Evolutionary conservation across 2,888 invertebrate species (phyloP), one percentile per base, ranked within the genome.

Genomic region (Incurvaria masculella): DNA sequence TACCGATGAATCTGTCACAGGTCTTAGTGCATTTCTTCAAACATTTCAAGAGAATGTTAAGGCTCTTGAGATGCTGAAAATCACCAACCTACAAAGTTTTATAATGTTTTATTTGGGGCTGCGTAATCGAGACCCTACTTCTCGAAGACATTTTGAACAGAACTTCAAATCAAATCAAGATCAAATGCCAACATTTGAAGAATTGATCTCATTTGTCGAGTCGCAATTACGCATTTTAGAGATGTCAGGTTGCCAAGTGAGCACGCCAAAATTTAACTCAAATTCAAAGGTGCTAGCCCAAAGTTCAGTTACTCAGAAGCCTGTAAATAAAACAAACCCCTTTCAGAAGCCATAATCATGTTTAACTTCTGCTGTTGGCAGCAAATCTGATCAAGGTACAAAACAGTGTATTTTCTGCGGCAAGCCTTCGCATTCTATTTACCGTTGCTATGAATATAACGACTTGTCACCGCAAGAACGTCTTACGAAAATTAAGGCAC

Each of bases 101-200:
- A 21, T 49, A 8, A 16, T 49, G 11, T 49, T 46, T 43, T 46
- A 49, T 42, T 26, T 49, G 5, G 43, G 43, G n/a, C 41, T 39
- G 11, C 49, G 49, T 8, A 20, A 11, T 8, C 17, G 46, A 21
- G 49, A 49, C 21, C 14, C 18, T 10, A 42, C 42, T 21, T 46
- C 49, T 14, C 43, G 48, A 4, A 45, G 45, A 27, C 26, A 41
- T 16, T 48, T 48, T 42, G 48, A 48, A 45, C 18, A 33, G 14
- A n/a, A n/a, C n/a, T n/a, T n/a, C n/a, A 8, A 11, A n/a, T 14
- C 11, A 4, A n/a, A 33, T 33, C 33, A n/a, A 3, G 3, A 33
- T n/a, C 3, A 33, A 33, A 33, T 33, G 14, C 33, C 33, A 6
- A 33, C 33, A 8, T 33, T 33, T 14, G 33, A 33, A 4, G 11